Conservation (phyloP, 1,140 invertebrate species). For the Agrilus planipennis region DNA sequence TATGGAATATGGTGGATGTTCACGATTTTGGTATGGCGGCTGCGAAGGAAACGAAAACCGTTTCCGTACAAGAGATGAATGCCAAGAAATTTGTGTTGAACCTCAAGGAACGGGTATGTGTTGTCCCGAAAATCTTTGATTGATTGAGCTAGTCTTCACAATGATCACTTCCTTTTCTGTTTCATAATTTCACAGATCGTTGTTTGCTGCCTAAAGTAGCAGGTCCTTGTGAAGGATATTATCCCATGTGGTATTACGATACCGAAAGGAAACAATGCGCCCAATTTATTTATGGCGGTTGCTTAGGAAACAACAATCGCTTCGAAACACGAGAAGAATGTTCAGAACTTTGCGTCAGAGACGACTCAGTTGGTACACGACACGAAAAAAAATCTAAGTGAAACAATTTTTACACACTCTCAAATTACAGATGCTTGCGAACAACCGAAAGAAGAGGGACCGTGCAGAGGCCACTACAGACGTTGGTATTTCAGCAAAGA, state of each 20-base stretch:
- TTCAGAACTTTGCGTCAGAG: slow-evolving; percentile 59
- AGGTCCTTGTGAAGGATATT: slow-evolving; percentile 72
- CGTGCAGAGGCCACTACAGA: slow-evolving; percentile 70
- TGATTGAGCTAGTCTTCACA: too few species aligned
- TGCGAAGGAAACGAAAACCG: slow-evolving; percentile 86
- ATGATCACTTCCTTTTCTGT: too few species aligned
- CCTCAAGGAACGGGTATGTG: slow-evolving; percentile 64
- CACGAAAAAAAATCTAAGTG: not conserved
- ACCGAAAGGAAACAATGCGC: slow-evolving; percentile 56
- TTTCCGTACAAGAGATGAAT: slow-evolving; percentile 77
- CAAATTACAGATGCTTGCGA: slow-evolving; percentile 59
- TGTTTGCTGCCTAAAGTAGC: slow-evolving; percentile 73
- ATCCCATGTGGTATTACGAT: slow-evolving; percentile 79
- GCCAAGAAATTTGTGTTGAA: slow-evolving; percentile 73
- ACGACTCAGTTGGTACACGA: slow-evolving; percentile 53
- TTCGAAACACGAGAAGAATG: slow-evolving; percentile 78
- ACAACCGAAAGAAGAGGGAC: slow-evolving; percentile 61
- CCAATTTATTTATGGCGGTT: slow-evolving; percentile 72
- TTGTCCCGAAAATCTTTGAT: too few species aligned
- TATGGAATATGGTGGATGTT: slow-evolving; percentile 75
- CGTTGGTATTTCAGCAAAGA: slow-evolving; percentile 74
- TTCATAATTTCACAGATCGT: slow-evolving; percentile 51
- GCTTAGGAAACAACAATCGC: slow-evolving; percentile 81
- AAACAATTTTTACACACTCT: not conserved
- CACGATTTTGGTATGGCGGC: slow-evolving; percentile 90